Base-by-base conservation (phyloP, 2,113 vertebrate species). In the Bostrychus sinensis region DNA sequence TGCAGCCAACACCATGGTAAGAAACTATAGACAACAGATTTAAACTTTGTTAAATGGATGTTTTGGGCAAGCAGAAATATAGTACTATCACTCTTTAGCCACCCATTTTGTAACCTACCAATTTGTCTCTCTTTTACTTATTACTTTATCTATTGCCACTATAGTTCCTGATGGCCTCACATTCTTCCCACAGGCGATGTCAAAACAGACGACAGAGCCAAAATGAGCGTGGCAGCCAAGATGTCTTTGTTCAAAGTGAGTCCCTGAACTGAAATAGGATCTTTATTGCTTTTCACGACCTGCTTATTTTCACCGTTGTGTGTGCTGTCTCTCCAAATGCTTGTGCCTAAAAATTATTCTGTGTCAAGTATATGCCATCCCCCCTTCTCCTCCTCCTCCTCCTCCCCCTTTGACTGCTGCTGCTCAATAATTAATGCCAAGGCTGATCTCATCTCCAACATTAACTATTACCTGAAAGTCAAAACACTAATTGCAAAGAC, bases 231-330 rank as follows among this genome's bases (percentile, higher is more conserved):
- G 23, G 92, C 93, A 20, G 92, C 92, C 86, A 94, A 93, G 91
- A 92, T 93, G 93, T 93, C 92, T 80, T 87, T 94, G 83, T 93
- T 94, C 76, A 92, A 92, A 87, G 93, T 89, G 63, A 81, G 86
- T 89, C 32, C 22, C 45, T 5, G 39, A 22, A 1, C 30, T 57
- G 67, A 70, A 69, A 76, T 67, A 3, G 10, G 51, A 66, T 19
- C 58, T 11, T 36, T 13, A 25, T n/a, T 34, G 50, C 51, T 54
- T 53, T 20, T 61, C 13, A 37, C 30, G 46, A 72, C 53, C 53
- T 56, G 61, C 7, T 57, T 32, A 17, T 39, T 50, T 41, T 36
- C 2, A 65, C 50, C 66, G 45, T n/a, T 34, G 13, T 20, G 13
- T 20, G 26, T 62, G 57, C 62, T 19, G 60, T 62, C 56, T 59